Conservation (phyloP, 2,888 invertebrate genomes). For the Ditula angustiorana region DNA sequence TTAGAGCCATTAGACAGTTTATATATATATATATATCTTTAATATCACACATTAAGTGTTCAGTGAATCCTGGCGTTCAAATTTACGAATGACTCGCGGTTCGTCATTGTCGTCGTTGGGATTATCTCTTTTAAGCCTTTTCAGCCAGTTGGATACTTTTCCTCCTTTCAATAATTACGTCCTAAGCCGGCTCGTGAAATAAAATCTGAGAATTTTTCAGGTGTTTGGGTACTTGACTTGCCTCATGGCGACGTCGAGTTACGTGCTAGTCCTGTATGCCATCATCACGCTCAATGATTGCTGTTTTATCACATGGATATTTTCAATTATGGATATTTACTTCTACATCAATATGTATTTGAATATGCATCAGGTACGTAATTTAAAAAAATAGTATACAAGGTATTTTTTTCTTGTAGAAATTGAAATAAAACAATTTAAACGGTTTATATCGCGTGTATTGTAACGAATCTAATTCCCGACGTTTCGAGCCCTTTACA, state of each 20-base stretch:
- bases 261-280: constrained; percentile 65
- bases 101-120: constrained; percentile 32
- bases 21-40: too few species aligned
- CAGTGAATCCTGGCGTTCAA: constrained; percentile 3
- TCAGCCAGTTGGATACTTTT: constrained; percentile 20
- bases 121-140: constrained; percentile 30
- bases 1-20: too few species aligned
- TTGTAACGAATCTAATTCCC: too few species aligned
- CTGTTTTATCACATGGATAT: constrained; percentile 64
- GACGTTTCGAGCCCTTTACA: too few species aligned
- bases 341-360: constrained; percentile 67
- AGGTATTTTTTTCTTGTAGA: not conserved
- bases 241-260: constrained; percentile 61
- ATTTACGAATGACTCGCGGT: constrained; percentile 15
- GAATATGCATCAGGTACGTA: constrained; percentile 69
- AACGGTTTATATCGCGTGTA: too few species aligned
- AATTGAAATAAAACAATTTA: too few species aligned
- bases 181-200: constrained; percentile 17
- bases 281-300: constrained; percentile 73
- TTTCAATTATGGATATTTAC: constrained; percentile 66
- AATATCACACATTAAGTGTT: not conserved
- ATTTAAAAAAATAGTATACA: not conserved
- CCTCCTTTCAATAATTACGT: constrained; percentile 28
- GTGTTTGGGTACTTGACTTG: constrained; percentile 67
- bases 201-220: constrained; percentile 49